Percentiles rank a stretch among this genome's conserved stretches.
Conservation (phyloP, 2,888 invertebrate species). For the Meta bourneti region DNA sequence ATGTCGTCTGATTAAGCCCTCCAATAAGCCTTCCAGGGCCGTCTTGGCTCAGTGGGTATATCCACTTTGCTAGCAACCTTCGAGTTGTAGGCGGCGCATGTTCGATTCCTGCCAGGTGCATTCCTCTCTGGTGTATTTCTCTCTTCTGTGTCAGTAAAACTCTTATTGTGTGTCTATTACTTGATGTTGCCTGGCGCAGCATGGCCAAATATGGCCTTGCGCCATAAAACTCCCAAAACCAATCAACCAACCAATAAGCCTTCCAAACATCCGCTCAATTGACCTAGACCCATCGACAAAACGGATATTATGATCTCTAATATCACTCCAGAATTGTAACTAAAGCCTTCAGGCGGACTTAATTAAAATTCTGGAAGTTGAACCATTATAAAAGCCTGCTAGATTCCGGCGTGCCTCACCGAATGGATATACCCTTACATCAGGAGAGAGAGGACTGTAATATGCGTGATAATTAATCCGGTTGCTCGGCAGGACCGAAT, state of each 20-base stretch:
- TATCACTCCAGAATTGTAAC: conserved; percentile 30
- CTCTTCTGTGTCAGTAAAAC: no score
- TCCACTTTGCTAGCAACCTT: no score
- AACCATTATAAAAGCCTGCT: conserved; percentile 53
- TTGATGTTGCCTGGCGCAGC: no score
- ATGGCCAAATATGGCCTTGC: no score
- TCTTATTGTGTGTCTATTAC: no score
- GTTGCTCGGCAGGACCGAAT: background rate
- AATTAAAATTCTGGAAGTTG: conserved; percentile 62
- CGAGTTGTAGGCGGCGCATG: no score
- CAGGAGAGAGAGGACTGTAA: conserved; percentile 19
- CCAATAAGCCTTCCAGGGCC: background rate
- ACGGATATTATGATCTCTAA: conserved; percentile 17
- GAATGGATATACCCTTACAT: conserved; percentile 8
- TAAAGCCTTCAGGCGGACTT: conserved; percentile 39
- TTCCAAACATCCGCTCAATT: background rate
- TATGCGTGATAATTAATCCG: conserved; percentile 60
- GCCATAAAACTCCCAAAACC: no score
- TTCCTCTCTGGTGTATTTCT: no score
- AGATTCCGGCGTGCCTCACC: conserved; percentile 13
- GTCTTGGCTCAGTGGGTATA: no score
- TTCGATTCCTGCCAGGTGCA: no score
- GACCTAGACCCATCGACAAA: background rate
- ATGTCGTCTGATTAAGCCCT: no score
- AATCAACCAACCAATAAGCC: background rate